These are phyloP conservation scores for Bufo gargarizans DNA, from an alignment of 2,113 vertebrate genomes.

Conservation along the genomic window DNA sequence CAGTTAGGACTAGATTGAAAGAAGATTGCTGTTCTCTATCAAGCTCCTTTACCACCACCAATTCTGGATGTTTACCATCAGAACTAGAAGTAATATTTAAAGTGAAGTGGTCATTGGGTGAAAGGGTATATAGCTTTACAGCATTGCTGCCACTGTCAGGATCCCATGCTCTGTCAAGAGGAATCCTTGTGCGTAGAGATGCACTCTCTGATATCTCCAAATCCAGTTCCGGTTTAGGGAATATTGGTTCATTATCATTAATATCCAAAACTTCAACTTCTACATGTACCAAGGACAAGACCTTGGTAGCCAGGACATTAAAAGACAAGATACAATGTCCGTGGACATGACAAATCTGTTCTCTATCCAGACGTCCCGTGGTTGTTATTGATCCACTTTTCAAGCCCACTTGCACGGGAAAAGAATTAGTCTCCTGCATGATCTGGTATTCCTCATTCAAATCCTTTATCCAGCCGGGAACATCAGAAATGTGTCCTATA, in stretches of 20 bases:
- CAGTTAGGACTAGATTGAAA: slow-evolving; percentile 79
- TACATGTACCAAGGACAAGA: slow-evolving; percentile 80
- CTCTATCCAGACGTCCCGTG: slow-evolving; percentile 80
- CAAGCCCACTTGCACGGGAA: slow-evolving; percentile 76
- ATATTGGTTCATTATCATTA: slow-evolving; percentile 87
- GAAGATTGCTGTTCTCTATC: slow-evolving; percentile 83
- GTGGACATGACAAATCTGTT: slow-evolving; percentile 81
- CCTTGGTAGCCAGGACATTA: slow-evolving; percentile 77
- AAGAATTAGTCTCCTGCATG: slow-evolving; percentile 75
- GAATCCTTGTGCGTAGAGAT: slow-evolving; percentile 80
- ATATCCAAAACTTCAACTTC: slow-evolving; percentile 84
- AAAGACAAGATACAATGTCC: slow-evolving; percentile 85
- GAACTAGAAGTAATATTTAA: slow-evolving; percentile 79
- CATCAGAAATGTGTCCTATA: slow-evolving; percentile 81
- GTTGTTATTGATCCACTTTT: slow-evolving; percentile 81
- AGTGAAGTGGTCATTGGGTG: slow-evolving; percentile 83
- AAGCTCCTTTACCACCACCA: slow-evolving; percentile 85
- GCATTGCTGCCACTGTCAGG: slow-evolving; percentile 80
- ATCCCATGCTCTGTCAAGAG: slow-evolving; percentile 85
- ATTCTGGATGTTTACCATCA: slow-evolving; percentile 80
- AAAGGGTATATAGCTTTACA: slow-evolving; percentile 81
- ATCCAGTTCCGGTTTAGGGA: slow-evolving; percentile 80
- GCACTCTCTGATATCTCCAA: slow-evolving; percentile 90
- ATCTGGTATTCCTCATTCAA: slow-evolving; percentile 78
- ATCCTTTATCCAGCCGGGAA: slow-evolving; percentile 73